Evolutionary conservation across 1,140 invertebrate genomes (phyloP), one percentile per base, ranked within the genome.

Genomic region (Maconellicoccus hirsutus): DNA sequence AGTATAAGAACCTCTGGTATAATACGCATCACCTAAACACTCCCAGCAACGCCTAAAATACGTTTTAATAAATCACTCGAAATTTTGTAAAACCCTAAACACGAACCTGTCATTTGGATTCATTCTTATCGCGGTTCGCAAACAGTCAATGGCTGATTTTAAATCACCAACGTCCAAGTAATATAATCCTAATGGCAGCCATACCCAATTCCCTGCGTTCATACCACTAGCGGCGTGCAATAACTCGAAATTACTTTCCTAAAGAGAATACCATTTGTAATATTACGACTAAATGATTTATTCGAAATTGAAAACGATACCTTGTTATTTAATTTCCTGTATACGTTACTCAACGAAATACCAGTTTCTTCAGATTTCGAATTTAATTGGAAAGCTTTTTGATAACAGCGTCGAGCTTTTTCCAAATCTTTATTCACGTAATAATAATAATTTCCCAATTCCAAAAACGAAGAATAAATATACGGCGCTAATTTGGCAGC

Each of bases 301-400:
- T n/a, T n/a, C n/a, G n/a, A n/a, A n/a, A n/a, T n/a, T n/a, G n/a
- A n/a, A n/a, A n/a, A n/a, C n/a, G n/a, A n/a, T 66, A 66, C 61
- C 19, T 10, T 10, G 25, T 73, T 74, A 71, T 29, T 72, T 12
- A 72, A 73, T 33, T 75, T 71, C n/a, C 85, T 83, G 76, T 93
- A 89, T 27, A 88, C 82, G 75, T 88, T 87, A 79, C 90, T 92
- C 19, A 94, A 80, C 73, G 86, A 84, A 76, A 87, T 84, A 22
- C 87, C 87, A 72, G 86, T 86, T 74, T 86, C 82, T 39, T 83
- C 82, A 71, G 84, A 85, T 71, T 82, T 79, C 21, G 83, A 82
- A 81, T 91, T 88, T 1, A 95, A 81, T 75, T 86, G 86, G 72
- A 89, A 84, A 27, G 89, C 86, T 79, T 92, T 93, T 78, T 92